Evolutionary conservation across 2,113 vertebrate genomes (phyloP).

Genomic region (Gambusia affinis): DNA sequence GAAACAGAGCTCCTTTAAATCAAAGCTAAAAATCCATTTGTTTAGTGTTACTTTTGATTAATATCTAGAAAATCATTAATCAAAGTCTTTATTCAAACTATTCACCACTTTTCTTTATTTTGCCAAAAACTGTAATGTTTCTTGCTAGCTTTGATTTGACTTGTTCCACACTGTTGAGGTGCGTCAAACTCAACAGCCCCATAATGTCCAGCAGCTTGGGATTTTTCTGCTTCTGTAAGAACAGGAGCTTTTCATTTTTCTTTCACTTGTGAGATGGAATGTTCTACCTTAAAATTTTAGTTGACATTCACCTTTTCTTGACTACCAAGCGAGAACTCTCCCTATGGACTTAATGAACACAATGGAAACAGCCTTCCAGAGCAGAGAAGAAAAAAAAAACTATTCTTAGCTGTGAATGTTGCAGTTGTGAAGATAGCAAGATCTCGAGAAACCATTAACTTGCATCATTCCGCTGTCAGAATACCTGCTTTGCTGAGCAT

Average conservation of each 20-base stretch:
- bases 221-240: constrained; percentile 33
- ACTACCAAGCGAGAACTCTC: constrained; percentile 35
- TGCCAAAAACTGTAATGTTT: no score
- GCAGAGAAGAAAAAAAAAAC: constrained; percentile 16
- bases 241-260: constrained; percentile 15
- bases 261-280: constrained; percentile 15
- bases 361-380: constrained; percentile 28
- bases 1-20: no score
- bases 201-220: neutral
- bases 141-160: no score
- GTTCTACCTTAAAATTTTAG: constrained; percentile 33
- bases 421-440: constrained; percentile 29
- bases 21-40: no score
- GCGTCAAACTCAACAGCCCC: neutral
- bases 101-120: no score
- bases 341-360: constrained; percentile 42
- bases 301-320: constrained; percentile 21
- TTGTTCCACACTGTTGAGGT: neutral
- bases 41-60: no score
- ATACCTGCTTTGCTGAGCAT: constrained; percentile 7
- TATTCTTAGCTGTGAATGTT: constrained; percentile 33
- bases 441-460: constrained; percentile 31
- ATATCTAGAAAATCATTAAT: no score
- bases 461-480: constrained; percentile 32
- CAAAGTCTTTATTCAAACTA: no score